Evolutionary conservation across 2,888 invertebrate genomes (phyloP).

Genomic region (Ectemnius lituratus): DNA sequence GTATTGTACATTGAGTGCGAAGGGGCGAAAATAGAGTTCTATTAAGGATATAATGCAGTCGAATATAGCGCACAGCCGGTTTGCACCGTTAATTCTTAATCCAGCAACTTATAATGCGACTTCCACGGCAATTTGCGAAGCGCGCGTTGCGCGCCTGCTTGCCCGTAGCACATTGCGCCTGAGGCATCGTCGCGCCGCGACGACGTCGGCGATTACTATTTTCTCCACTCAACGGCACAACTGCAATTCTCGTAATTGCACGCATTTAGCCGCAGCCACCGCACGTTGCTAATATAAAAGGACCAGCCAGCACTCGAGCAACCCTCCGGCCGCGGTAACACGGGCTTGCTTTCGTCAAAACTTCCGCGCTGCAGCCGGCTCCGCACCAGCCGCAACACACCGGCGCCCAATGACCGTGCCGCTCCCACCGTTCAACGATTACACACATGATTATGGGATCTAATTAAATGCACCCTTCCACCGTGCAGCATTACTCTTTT

Average conservation of each 20-base stretch:
- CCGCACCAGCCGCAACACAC: too few relatives aligned
- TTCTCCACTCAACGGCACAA: conserved; percentile 32
- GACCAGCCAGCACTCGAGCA: conserved; percentile 3
- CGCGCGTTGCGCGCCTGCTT: not conserved
- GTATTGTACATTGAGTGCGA: not conserved
- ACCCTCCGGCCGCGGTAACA: conserved; percentile 10
- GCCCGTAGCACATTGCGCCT: too few relatives aligned
- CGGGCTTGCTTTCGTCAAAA: conserved; percentile 33
- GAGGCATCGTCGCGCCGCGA: conserved; percentile 16
- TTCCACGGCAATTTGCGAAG: conserved; percentile 11
- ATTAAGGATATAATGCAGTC: too few relatives aligned
- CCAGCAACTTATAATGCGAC: not conserved
- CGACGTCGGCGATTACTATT: conserved; percentile 47
- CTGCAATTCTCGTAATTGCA: conserved; percentile 52
- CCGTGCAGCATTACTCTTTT: conserved; percentile 1
- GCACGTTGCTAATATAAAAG: conserved; percentile 33
- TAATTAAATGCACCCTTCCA: conserved; percentile 21
- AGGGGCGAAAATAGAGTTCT: not conserved
- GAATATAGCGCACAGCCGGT: too few relatives aligned
- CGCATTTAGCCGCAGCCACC: conserved; percentile 49
- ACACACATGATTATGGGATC: conserved; percentile 33
- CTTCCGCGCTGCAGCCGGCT: conserved; percentile 22
- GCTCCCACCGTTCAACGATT: conserved; percentile 27
- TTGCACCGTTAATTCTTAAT: conserved; percentile 15
- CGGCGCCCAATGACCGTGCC: too few relatives aligned